Base-by-base conservation (phyloP, 2,113 vertebrate species). In the Tautogolabrus adspersus region DNA sequence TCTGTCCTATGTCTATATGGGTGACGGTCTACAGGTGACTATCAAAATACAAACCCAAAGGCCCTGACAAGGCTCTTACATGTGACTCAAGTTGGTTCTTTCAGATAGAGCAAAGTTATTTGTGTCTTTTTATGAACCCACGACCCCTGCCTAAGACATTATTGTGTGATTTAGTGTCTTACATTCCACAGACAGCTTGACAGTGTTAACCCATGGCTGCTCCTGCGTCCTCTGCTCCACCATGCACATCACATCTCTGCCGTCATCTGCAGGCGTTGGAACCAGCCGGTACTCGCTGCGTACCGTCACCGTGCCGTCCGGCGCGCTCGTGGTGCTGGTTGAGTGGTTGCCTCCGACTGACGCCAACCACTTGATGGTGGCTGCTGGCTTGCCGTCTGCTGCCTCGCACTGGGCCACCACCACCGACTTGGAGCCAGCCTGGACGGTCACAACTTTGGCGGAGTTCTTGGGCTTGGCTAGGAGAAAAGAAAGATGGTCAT, bases 391-490 rank as follows among this genome's bases (percentile, higher is more conserved):
- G 18, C 94, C 96, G 0, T 94, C 92, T 0, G 75, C 77, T 0
- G 96, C 95, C 63, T 93, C 91, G 2, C 96, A 97, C 51, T 77
- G 87, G 3, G 96, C 96, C 54, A 97, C 96, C 0, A 95, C 92
- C 34, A 90, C 74, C 0, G 93, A 88, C 0, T 86, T 70, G 9
- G 79, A 68, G 49, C 94, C 85, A 0, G 93, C 87, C 0, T 82
- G 89, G 60, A 95, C 96, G 0, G 93, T 92, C 60, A 95, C 83
- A 0, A 79, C 73, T 0, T 75, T 77, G 0, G 93, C 96, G 0
- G 87, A 90, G 89, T 94, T 96, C 71, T 86, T 89, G 6, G 96
- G 96, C 52, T 94, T 92, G 49, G 95, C 96, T 87, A 0, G 22
- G 23, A 26, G 38, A 12, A 59, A 26, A 22, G 21, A 42, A 19